Evolutionary conservation across 2,888 invertebrate genomes (phyloP).

Genomic region (Xylota sylvarum): DNA sequence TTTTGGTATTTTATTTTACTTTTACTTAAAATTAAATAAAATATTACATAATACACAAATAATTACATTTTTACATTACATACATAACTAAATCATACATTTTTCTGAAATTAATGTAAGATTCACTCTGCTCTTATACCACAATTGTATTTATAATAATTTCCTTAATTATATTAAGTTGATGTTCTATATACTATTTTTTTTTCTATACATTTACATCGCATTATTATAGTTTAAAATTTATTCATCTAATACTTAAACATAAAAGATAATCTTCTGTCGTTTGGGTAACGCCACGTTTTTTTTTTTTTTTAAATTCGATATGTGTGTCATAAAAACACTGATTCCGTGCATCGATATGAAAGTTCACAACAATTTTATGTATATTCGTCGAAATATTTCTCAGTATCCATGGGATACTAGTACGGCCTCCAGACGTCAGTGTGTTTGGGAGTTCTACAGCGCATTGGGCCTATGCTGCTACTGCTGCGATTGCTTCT

Average conservation of each 20-base stretch:
- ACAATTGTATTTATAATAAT: not conserved
- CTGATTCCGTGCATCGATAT: slow-evolving; percentile 68
- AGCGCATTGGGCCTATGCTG: slow-evolving; percentile 83
- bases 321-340: slow-evolving; percentile 71
- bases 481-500: slow-evolving; percentile 71
- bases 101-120: not conserved
- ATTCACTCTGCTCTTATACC: not conserved
- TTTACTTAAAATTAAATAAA: not conserved
- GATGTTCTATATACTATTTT: slow-evolving; percentile 25
- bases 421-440: slow-evolving; percentile 93
- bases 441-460: slow-evolving; percentile 85
- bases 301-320: slow-evolving; percentile 65
- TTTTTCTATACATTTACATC: slow-evolving; percentile 46
- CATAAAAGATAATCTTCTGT: slow-evolving; percentile 28
- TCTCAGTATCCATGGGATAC: slow-evolving; percentile 79
- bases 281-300: slow-evolving; percentile 9
- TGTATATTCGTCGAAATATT: slow-evolving; percentile 27
- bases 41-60: not conserved
- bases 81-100: not conserved
- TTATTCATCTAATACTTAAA: slow-evolving; percentile 51
- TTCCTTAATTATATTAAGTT: slow-evolving; percentile 70
- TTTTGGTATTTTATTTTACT: no score
- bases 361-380: slow-evolving; percentile 74
- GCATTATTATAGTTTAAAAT: slow-evolving; percentile 33
- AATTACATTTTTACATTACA: not conserved